Evolutionary conservation across 2,113 vertebrate species (phyloP).

Genomic region (Raphicerus campestris): DNA sequence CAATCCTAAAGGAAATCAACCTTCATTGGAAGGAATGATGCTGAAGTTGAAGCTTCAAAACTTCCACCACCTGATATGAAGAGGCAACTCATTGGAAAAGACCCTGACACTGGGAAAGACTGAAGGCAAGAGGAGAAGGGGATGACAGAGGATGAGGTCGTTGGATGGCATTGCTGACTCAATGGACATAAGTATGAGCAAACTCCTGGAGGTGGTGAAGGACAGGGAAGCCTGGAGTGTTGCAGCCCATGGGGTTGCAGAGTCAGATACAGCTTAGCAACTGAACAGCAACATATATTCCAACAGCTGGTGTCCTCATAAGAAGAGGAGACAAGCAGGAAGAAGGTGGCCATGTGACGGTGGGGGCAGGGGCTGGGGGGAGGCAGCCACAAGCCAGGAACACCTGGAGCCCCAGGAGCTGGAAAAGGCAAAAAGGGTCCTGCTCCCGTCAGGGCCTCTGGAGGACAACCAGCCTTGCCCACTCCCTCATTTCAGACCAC

Average conservation of each 20-base stretch:
- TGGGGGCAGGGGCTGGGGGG: accelerated
- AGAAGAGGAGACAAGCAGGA: neutral
- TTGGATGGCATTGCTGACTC: neutral
- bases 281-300: neutral
- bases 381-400: accelerated
- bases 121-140: neutral
- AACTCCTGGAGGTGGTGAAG: neutral
- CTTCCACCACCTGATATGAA: neutral
- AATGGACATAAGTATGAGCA: neutral
- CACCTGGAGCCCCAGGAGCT: accelerated
- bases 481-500: accelerated
- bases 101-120: neutral
- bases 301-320: accelerated
- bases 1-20: neutral
- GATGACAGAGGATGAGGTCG: neutral
- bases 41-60: neutral
- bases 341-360: accelerated
- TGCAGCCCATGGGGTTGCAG: neutral
- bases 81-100: neutral
- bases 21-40: neutral
- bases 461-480: neutral
- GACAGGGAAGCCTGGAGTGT: neutral
- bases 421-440: neutral
- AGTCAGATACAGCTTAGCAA: neutral
- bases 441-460: accelerated